Percentiles rank a stretch among this genome's conserved stretches.
Evolutionary conservation across 2,797 vertebrate genomes (phyloP).

Genomic region (Spinibarbus caldwelli): DNA sequence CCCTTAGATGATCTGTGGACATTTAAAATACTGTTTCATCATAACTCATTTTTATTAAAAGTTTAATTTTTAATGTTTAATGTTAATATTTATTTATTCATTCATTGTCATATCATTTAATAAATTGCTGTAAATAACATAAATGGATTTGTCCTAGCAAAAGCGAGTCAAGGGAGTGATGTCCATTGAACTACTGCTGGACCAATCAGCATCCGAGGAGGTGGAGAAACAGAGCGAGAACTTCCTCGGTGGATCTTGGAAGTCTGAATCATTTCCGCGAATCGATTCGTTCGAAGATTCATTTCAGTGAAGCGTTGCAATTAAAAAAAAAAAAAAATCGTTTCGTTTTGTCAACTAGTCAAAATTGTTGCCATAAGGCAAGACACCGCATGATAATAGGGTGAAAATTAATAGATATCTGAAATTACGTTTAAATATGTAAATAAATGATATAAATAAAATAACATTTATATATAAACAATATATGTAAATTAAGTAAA

Average conservation of each 20-base stretch:
- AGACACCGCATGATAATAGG: background rate
- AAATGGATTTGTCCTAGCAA: background rate
- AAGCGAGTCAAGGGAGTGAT: background rate
- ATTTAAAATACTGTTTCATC: background rate
- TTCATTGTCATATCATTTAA: background rate
- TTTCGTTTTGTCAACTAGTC: background rate
- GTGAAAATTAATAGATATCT: background rate
- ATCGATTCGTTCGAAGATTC: conserved; percentile 5
- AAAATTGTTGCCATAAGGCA: background rate
- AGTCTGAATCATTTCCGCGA: background rate
- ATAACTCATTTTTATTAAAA: background rate
- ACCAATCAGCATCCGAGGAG: conserved; percentile 30
- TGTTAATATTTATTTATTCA: background rate
- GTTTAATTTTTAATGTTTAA: no score
- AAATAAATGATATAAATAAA: no score
- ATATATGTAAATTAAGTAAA: no score
- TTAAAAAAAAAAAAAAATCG: background rate
- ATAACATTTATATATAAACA: no score
- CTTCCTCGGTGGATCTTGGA: background rate
- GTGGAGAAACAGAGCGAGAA: background rate
- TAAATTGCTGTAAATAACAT: background rate
- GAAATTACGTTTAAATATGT: background rate
- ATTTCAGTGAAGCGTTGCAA: background rate
- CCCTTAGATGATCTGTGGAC: background rate
- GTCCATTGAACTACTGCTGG: background rate